A percentile compares a stretch with the other conserved stretches of the same genome.
Conservation (phyloP, 2,888 invertebrate species). For the Leptinotarsa haldemani region DNA sequence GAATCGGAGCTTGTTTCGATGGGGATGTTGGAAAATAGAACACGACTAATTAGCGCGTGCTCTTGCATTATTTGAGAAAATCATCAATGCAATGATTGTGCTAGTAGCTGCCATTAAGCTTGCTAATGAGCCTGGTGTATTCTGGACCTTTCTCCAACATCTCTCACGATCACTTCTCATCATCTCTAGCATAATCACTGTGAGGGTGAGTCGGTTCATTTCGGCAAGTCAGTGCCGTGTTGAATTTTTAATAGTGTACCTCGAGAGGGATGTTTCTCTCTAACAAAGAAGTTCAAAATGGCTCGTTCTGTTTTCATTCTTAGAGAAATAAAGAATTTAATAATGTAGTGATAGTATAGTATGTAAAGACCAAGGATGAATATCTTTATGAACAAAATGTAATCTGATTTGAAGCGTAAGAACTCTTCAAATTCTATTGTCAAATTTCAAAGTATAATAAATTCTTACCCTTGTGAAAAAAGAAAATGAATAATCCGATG, state of each 20-base stretch:
- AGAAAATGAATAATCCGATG: no score
- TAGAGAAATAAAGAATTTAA: no score
- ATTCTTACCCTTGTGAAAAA: no score
- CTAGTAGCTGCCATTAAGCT: conserved; percentile 52
- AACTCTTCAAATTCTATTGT: no score
- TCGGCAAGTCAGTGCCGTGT: conserved; percentile 1
- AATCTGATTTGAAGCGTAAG: no score
- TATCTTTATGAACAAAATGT: no score
- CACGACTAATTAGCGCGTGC: conserved; percentile 55
- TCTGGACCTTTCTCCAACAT: conserved; percentile 45
- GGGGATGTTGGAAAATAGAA: conserved; percentile 8
- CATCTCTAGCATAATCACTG: conserved; percentile 23
- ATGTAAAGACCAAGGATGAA: no score
- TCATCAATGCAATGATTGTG: conserved; percentile 56
- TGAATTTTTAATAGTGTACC: background rate
- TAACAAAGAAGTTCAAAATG: no score
- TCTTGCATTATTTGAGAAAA: conserved; percentile 56
- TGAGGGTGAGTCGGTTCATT: conserved; percentile 7
- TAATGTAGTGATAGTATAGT: no score
- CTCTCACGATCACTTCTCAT: conserved; percentile 28
- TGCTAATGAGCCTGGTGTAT: conserved; percentile 58
- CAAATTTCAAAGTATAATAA: no score
- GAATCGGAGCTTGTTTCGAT: conserved; percentile 12
- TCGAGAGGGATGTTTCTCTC: background rate
- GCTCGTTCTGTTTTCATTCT: no score